phyloP scores from a whole-genome alignment of 2,888 invertebrate genomes.

The Yponomeuta malinellus region DNA sequence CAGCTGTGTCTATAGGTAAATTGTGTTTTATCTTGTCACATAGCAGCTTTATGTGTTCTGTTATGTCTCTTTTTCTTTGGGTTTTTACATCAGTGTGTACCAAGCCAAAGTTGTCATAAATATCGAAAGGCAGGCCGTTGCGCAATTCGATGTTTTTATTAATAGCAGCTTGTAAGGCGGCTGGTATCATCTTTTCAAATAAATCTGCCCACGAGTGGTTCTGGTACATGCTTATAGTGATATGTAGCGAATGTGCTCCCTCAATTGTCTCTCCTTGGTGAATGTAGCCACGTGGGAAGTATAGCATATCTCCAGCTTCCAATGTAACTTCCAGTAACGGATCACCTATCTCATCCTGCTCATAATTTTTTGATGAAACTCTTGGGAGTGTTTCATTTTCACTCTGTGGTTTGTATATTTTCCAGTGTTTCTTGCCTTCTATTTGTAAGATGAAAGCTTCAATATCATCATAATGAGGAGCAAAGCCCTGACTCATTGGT shows the following conservation, averaged over 20 bases:
- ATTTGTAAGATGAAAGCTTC: slow-evolving; percentile 98
- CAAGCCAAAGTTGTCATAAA: slow-evolving; percentile 83
- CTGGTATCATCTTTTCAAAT: slow-evolving; percentile 85
- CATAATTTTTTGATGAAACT: slow-evolving; percentile 87
- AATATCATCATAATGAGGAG: slow-evolving; percentile 99
- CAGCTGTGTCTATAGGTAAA: slow-evolving; percentile 84
- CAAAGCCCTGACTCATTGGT: slow-evolving; percentile 96
- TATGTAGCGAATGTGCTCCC: slow-evolving; percentile 92
- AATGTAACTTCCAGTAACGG: slow-evolving; percentile 88
- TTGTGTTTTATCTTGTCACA: slow-evolving; percentile 77
- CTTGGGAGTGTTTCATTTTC: slow-evolving; percentile 83
- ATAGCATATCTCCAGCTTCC: slow-evolving; percentile 92
- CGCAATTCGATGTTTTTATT: slow-evolving; percentile 82
- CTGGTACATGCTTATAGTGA: slow-evolving; percentile 95
- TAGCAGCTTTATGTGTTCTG: slow-evolving; percentile 68
- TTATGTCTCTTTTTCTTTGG: slow-evolving; percentile 65
- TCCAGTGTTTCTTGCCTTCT: slow-evolving; percentile 97
- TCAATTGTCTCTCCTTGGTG: slow-evolving; percentile 89
- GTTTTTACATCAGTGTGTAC: slow-evolving; percentile 76
- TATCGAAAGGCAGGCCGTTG: slow-evolving; percentile 86
- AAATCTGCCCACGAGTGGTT: slow-evolving; percentile 93
- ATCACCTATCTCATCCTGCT: slow-evolving; percentile 82
- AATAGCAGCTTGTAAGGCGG: slow-evolving; percentile 84
- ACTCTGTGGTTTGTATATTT: slow-evolving; percentile 87
- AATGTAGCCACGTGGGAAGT: slow-evolving; percentile 93